Conservation (phyloP, 2,888 invertebrate species). For the Hirudinaria manillensis region DNA sequence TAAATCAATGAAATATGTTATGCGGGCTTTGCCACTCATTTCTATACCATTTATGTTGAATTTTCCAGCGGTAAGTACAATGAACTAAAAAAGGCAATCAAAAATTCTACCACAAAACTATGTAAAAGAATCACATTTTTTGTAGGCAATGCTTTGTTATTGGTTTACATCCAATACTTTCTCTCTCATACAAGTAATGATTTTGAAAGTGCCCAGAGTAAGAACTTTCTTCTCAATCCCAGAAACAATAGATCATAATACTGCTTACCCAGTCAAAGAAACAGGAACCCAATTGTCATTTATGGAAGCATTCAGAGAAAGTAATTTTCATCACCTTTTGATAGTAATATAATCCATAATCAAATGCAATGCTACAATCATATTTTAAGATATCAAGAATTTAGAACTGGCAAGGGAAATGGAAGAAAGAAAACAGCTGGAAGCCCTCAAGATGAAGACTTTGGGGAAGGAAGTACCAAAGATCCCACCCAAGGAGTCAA, state of each 20-base stretch:
- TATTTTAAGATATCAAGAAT: constrained; percentile 18
- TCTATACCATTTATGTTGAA: constrained; percentile 78
- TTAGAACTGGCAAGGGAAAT: constrained; percentile 24
- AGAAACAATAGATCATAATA: constrained; percentile 57
- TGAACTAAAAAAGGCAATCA: not conserved
- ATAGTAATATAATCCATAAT: not conserved
- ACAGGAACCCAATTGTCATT: constrained; percentile 65
- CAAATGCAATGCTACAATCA: too few relatives aligned
- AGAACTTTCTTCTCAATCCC: constrained; percentile 73
- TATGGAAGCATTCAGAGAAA: constrained; percentile 70
- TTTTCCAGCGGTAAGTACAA: constrained; percentile 69
- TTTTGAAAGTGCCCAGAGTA: constrained; percentile 70
- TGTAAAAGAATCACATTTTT: too few relatives aligned
- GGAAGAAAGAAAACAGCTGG: constrained; percentile 5
- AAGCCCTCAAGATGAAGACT: constrained; percentile 16
- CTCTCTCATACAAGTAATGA: constrained; percentile 72
- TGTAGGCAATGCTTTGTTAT: constrained; percentile 73
- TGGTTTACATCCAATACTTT: constrained; percentile 83
- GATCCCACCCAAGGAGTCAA: too few relatives aligned
- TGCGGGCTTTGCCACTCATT: constrained; percentile 70
- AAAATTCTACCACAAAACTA: too few relatives aligned
- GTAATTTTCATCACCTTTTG: constrained; percentile 57
- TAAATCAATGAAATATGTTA: constrained; percentile 67
- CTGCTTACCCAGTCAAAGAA: constrained; percentile 60
- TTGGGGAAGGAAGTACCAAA: not conserved